These are phyloP conservation scores for Pantelozetes paolii DNA, from an alignment of 2,888 invertebrate genomes.

Conservation along the genomic window DNA sequence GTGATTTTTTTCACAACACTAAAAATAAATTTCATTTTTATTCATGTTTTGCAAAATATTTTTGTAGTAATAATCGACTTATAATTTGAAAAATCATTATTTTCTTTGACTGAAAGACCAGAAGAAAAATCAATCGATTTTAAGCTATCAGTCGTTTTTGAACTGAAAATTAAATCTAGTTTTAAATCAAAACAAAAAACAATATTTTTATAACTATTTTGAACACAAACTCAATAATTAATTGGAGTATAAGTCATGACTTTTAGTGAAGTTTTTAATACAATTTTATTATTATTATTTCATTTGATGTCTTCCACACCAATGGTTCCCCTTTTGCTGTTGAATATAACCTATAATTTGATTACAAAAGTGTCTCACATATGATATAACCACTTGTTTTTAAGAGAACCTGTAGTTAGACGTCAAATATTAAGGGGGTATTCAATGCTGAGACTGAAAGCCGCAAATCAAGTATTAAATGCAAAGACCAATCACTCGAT, in stretches of 20 bases:
- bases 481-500: neutral
- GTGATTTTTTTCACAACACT: too few relatives aligned
- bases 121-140: too few relatives aligned
- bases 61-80: too few relatives aligned
- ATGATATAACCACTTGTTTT: neutral
- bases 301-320: too few relatives aligned
- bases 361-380: neutral
- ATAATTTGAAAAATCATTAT: too few relatives aligned
- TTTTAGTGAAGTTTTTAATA: neutral
- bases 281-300: too few relatives aligned
- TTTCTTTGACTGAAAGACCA: too few relatives aligned
- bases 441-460: neutral
- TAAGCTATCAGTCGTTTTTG: too few relatives aligned
- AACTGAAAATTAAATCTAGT: too few relatives aligned
- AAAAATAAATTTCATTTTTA: too few relatives aligned
- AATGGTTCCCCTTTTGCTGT: neutral
- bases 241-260: neutral
- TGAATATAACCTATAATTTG: conserved; percentile 3
- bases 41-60: too few relatives aligned
- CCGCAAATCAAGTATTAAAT: neutral
- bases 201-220: neutral
- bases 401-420: neutral
- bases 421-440: neutral
- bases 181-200: too few relatives aligned
- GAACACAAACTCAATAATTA: neutral